These are phyloP conservation scores for Hipparchia sbordonii DNA, from an alignment of 2,888 invertebrate genomes.

Conservation along the genomic window DNA sequence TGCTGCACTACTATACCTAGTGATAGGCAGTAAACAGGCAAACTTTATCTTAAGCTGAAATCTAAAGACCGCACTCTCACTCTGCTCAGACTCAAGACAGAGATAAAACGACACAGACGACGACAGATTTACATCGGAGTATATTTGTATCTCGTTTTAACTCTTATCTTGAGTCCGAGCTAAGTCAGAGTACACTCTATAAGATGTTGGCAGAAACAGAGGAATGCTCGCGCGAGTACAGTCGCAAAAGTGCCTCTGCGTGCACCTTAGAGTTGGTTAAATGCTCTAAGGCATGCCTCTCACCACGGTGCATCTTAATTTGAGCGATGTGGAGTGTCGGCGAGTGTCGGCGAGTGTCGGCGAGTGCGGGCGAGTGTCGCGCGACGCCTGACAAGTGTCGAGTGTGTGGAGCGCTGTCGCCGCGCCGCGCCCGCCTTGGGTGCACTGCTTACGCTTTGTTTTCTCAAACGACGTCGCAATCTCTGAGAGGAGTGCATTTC, in stretches of 20 bases:
- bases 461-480: slow-evolving; percentile 3
- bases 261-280: neutral
- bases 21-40: neutral
- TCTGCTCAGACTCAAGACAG: no score
- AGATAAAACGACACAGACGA: no score
- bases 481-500: neutral
- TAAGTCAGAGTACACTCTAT: no score
- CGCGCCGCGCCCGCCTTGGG: neutral
- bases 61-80: no score
- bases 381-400: no score
- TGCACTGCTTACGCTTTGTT: neutral
- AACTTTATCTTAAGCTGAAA: no score
- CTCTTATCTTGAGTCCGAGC: no score
- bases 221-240: neutral
- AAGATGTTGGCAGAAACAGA: neutral
- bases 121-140: no score
- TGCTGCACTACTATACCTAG: no score
- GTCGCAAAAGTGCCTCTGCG: neutral
- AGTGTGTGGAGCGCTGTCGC: neutral
- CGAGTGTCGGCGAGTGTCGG: slow-evolving; percentile 4
- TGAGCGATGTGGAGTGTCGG: neutral
- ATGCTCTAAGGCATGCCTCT: neutral
- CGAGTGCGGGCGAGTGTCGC: slow-evolving; percentile 1
- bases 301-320: neutral
- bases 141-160: no score